These are phyloP conservation scores for Hirtodrosophila trivittata DNA, from an alignment of 2,888 invertebrate genomes.

Conservation along the genomic window DNA sequence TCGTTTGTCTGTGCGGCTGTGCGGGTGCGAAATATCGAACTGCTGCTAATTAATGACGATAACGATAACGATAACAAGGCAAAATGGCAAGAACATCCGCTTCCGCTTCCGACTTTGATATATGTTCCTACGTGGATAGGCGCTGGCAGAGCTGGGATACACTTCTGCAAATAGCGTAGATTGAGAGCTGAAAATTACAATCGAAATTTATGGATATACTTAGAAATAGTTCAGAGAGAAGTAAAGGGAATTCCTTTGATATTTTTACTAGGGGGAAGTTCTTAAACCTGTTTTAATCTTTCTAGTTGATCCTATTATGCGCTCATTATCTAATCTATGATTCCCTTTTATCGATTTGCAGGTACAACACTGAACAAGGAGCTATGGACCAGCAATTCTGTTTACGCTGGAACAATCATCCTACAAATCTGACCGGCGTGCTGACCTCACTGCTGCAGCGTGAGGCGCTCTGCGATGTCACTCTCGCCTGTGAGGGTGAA, in stretches of 20 bases:
- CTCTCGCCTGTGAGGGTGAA: slow-evolving; percentile 95
- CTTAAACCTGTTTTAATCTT: too few species aligned
- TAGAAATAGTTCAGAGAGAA: too few species aligned
- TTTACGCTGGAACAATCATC: slow-evolving; percentile 97
- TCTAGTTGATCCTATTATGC: too few species aligned
- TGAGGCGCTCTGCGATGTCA: slow-evolving; percentile 96
- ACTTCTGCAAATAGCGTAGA: too few species aligned
- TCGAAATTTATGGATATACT: too few species aligned
- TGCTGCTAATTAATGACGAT: slow-evolving; percentile 16
- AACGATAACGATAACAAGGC: slow-evolving; percentile 35
- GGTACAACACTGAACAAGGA: slow-evolving; percentile 85
- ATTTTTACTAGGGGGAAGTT: too few species aligned
- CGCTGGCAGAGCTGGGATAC: too few species aligned
- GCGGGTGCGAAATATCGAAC: slow-evolving; percentile 24
- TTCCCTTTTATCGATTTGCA: slow-evolving; percentile 38
- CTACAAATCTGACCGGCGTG: slow-evolving; percentile 95
- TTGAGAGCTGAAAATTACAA: too few species aligned
- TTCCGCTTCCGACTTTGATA: slow-evolving; percentile 1
- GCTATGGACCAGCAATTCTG: slow-evolving; percentile 92
- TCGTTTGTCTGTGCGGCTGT: slow-evolving; percentile 12
- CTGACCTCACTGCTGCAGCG: slow-evolving; percentile 93
- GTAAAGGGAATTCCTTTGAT: too few species aligned
- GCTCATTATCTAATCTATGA: neutral
- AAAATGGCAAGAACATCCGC: slow-evolving; percentile 32
- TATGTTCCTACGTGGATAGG: too few species aligned